Conservation (phyloP, 2,797 vertebrate genomes). For the Mus caroli region DNA sequence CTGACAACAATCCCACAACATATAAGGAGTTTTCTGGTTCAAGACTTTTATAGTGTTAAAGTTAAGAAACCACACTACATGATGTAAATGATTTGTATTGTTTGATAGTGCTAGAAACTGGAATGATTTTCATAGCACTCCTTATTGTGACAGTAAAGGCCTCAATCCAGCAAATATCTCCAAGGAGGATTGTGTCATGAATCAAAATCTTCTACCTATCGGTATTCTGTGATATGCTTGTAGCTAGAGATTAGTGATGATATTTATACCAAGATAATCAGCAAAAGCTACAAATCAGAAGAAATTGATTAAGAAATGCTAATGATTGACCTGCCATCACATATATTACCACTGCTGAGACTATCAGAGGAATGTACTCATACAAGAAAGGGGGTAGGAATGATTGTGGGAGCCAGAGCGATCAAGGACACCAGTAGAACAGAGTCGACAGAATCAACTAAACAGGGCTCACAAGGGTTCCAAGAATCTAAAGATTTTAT, state of each 20-base stretch:
- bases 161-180: not conserved
- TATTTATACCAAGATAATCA: not conserved
- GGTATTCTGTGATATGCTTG: not conserved
- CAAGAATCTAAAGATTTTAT: not conserved
- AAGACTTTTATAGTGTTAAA: not conserved
- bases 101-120: not conserved
- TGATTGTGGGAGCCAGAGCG: not conserved
- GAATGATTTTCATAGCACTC: not conserved
- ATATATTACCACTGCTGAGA: not conserved
- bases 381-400: not conserved
- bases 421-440: not conserved
- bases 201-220: not conserved
- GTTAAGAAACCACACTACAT: not conserved
- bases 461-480: not conserved
- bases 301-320: not conserved
- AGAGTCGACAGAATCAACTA: not conserved
- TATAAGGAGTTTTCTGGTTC: not conserved
- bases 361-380: not conserved
- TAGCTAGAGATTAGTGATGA: not conserved
- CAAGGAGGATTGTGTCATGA: not conserved
- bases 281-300: not conserved
- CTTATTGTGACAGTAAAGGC: not conserved
- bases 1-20: not conserved
- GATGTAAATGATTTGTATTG: not conserved
- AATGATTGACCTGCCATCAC: not conserved